phyloP scores from a whole-genome alignment of 2,113 vertebrate species.

The Pandion haliaetus region DNA sequence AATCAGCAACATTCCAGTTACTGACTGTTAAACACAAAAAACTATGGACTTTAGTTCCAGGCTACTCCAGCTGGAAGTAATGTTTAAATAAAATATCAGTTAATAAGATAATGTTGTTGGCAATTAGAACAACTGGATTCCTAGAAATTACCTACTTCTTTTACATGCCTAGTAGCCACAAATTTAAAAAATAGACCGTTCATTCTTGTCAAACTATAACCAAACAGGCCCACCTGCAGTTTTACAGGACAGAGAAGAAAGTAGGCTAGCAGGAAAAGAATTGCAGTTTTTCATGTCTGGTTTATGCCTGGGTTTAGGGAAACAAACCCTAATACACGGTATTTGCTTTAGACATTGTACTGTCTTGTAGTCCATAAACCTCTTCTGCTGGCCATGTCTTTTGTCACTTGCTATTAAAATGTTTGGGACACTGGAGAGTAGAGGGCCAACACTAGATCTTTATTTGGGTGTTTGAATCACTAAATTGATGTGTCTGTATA shows the following conservation, averaged over 20 bases:
- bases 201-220: neutral
- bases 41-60: fast-evolving
- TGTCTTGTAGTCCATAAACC: neutral
- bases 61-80: neutral
- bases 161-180: neutral
- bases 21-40: neutral
- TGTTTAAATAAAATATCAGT: neutral
- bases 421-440: neutral
- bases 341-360: neutral
- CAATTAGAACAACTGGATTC: neutral
- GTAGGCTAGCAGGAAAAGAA: neutral
- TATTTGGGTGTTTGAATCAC: neutral
- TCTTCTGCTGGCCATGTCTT: neutral
- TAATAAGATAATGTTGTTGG: neutral
- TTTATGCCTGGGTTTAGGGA: neutral
- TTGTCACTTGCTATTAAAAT: neutral
- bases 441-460: neutral
- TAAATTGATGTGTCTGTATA: neutral
- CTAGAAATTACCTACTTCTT: neutral
- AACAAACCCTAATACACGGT: neutral
- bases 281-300: neutral
- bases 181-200: neutral
- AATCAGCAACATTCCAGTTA: neutral
- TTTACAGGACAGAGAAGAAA: neutral
- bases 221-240: neutral